phyloP scores from a whole-genome alignment of 1,140 invertebrate species.

The Zaprionus lachaisei region DNA sequence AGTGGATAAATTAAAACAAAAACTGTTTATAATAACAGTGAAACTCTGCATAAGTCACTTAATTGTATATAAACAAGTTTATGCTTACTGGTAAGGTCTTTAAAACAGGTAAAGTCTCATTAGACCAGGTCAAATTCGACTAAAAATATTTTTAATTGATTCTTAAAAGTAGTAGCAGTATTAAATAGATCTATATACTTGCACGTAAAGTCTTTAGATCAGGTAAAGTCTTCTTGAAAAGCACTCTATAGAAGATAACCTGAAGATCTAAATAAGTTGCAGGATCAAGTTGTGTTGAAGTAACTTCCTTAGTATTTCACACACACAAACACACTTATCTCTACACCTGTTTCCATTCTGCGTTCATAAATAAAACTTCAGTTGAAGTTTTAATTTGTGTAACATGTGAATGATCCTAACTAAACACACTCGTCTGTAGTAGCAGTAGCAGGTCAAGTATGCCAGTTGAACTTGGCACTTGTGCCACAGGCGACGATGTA shows the following conservation, averaged over 20 bases:
- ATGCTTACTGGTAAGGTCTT: background rate
- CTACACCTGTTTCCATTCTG: background rate
- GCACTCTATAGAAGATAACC: background rate
- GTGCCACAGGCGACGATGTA: constrained; percentile 24
- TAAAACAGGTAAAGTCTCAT: too few species aligned
- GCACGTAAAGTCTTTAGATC: too few species aligned
- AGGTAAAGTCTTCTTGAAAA: too few species aligned
- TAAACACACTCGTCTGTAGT: constrained; percentile 12
- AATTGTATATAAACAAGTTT: background rate
- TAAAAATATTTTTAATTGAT: too few species aligned
- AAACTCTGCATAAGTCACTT: background rate
- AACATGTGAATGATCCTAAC: constrained; percentile 4
- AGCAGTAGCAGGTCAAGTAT: constrained; percentile 66
- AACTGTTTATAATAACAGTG: too few species aligned
- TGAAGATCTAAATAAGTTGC: background rate
- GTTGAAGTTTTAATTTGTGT: constrained; percentile 6
- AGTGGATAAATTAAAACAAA: too few species aligned
- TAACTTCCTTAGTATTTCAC: background rate
- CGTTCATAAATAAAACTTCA: background rate
- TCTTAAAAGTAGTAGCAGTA: too few species aligned
- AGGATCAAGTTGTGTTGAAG: background rate
- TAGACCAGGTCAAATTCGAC: too few species aligned
- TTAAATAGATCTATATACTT: too few species aligned
- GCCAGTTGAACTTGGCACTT: constrained; percentile 59
- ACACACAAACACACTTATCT: background rate